These are phyloP conservation scores for Drosophila merina DNA, from an alignment of 2,888 invertebrate genomes.

Conservation along the genomic window DNA sequence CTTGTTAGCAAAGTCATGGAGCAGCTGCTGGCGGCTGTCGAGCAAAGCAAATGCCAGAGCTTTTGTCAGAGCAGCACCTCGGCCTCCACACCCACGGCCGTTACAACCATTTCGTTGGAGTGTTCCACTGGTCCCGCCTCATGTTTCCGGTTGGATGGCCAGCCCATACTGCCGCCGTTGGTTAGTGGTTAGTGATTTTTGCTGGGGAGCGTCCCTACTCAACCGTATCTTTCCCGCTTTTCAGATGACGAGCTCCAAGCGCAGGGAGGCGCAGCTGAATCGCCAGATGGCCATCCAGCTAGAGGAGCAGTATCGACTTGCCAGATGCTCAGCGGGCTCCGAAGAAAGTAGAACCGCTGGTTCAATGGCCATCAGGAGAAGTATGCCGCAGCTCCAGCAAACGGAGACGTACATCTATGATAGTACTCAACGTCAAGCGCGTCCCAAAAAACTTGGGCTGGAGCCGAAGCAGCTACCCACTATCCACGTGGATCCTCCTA, in stretches of 20 bases:
- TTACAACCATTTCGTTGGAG: conserved; percentile 13
- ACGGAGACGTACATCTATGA: conserved; percentile 82
- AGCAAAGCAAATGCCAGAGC: conserved; percentile 36
- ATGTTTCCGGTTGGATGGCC: conserved; percentile 82
- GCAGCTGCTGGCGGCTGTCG: conserved; percentile 45
- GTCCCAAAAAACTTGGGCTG: conserved; percentile 47
- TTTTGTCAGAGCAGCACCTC: conserved; percentile 3
- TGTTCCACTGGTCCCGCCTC: conserved; percentile 48
- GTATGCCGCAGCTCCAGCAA: conserved; percentile 68
- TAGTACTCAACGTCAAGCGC: conserved; percentile 51
- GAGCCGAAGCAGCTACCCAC: conserved; percentile 58
- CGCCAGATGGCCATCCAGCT: conserved; percentile 71
- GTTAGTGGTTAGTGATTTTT: conserved; percentile 65
- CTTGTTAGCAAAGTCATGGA: conserved; percentile 51
- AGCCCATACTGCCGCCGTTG: conserved; percentile 82
- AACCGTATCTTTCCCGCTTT: conserved; percentile 1
- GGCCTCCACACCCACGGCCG: conserved; percentile 1
- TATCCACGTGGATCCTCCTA: conserved; percentile 81
- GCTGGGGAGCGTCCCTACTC: conserved; percentile 34
- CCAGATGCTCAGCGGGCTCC: conserved; percentile 13
- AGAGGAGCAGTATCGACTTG: conserved; percentile 60
- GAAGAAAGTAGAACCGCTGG: background rate
- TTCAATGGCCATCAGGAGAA: conserved; percentile 33
- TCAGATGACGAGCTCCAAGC: conserved; percentile 81
- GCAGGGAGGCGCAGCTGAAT: conserved; percentile 71